Base-by-base conservation (phyloP, 2,113 vertebrate species). In the Ochotona princeps region DNA sequence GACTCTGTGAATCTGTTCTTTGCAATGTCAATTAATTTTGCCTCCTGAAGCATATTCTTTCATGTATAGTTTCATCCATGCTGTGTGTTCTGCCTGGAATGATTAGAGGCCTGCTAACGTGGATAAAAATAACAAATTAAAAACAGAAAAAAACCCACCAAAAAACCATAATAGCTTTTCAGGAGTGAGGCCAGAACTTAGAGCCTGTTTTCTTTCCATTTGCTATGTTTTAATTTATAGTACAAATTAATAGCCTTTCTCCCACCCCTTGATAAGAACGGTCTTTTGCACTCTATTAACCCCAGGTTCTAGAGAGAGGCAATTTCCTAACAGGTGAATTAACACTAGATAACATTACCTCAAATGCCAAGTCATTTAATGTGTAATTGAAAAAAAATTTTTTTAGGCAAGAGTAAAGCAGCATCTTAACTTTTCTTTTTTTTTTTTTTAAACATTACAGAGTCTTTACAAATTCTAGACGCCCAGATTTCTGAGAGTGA, bases 301-400 rank as follows among this genome's bases (percentile, higher is more conserved):
- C 98, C 97, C 96, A 96, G 91, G 95, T 98, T 96, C 96, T 97
- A 97, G 96, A 97, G 95, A 98, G 95, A 98, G 96, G 97, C 96
- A 98, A 97, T 98, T 98, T 98, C 95, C 97, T 96, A 97, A 97
- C 97, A 98, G 97, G 97, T 97, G 96, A 98, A 98, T 98, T 98
- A 97, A 95, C 97, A 97, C 95, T 97, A 98, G 98, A 98, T 98
- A 98, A 95, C 98, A 98, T 98, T 98, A 97, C 97, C 96, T 98
- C 97, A 98, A 98, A 98, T 98, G 97, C 98, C 98, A 98, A 98
- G 97, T 97, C 98, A 98, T 98, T 98, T 98, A 98, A 98, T 97
- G 96, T 97, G 97, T 98, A 98, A 98, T 98, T 98, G 97, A 97
- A 98, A 97, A 96, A 91, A 96, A 94, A 95, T 21, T 0, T 78